Percentiles rank a stretch among this genome's conserved stretches.
Conservation (phyloP, 1,140 invertebrate species). For the Conus ventricosus region DNA sequence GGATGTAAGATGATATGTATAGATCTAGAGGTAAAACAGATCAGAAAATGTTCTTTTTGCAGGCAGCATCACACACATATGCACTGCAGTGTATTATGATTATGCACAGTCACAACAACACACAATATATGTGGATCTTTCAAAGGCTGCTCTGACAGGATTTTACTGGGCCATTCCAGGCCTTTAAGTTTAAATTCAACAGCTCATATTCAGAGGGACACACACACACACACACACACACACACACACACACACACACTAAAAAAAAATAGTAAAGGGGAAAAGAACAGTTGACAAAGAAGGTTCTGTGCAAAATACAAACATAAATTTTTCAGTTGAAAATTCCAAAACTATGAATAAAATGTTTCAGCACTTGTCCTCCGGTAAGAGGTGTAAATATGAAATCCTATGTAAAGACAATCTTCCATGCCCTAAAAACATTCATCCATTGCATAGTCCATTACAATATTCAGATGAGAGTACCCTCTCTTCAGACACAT, state of each 20-base stretch:
- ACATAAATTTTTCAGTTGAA: too few species aligned
- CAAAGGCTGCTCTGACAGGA: background rate
- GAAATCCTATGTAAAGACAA: too few species aligned
- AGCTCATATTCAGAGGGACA: background rate
- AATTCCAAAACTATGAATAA: too few species aligned
- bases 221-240: background rate
- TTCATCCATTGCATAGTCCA: too few species aligned
- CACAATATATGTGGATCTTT: background rate
- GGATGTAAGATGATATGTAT: background rate
- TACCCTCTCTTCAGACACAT: too few species aligned
- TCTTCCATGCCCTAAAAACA: too few species aligned
- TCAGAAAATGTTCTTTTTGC: background rate
- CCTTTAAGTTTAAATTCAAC: background rate
- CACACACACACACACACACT: background rate
- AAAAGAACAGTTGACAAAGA: too few species aligned
- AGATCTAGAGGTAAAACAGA: background rate
- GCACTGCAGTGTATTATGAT: background rate
- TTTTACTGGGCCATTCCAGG: background rate
- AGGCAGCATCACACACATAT: background rate
- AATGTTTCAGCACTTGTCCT: too few species aligned
- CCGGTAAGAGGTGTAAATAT: too few species aligned
- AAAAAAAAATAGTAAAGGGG: background rate
- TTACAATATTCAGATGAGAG: too few species aligned
- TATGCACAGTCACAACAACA: background rate
- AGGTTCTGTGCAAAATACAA: too few species aligned